Evolutionary conservation across 1,140 invertebrate genomes (phyloP).

Genomic region (Anastrepha obliqua): DNA sequence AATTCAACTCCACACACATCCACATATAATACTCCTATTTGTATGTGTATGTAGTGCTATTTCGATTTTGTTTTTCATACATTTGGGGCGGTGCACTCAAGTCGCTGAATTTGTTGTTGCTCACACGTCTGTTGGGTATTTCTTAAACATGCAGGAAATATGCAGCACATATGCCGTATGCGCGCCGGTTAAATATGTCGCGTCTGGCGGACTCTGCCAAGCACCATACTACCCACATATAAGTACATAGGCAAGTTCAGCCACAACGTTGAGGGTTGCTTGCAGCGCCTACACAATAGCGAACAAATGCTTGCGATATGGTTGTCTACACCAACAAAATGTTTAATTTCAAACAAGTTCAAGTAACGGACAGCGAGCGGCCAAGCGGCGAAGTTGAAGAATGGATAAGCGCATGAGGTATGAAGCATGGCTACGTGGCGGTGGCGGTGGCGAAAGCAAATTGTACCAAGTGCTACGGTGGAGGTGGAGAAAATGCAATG

Average conservation of each 20-base stretch:
- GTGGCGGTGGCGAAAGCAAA: slow-evolving; percentile 8
- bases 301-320: not conserved
- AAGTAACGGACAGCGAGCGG: not conserved
- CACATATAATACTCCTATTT: not conserved
- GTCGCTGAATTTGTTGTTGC: not conserved
- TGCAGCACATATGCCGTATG: slow-evolving; percentile 21
- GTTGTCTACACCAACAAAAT: not conserved
- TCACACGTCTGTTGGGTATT: not conserved
- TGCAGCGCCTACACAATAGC: not conserved
- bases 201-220: not conserved
- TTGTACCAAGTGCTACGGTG: not conserved
- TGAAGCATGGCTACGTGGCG: not conserved
- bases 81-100: not conserved
- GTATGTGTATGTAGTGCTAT: not conserved
- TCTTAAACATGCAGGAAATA: slow-evolving; percentile 29
- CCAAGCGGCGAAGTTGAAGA: not conserved
- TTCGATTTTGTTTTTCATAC: not conserved
- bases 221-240: not conserved
- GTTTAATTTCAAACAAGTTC: slow-evolving; percentile 13
- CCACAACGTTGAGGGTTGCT: not conserved
- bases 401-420: not conserved
- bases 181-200: not conserved
- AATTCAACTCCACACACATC: not conserved
- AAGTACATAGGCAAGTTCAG: not conserved
- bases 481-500: not conserved